phyloP scores from a whole-genome alignment of 2,113 vertebrate genomes.

The Polyodon spathula region DNA sequence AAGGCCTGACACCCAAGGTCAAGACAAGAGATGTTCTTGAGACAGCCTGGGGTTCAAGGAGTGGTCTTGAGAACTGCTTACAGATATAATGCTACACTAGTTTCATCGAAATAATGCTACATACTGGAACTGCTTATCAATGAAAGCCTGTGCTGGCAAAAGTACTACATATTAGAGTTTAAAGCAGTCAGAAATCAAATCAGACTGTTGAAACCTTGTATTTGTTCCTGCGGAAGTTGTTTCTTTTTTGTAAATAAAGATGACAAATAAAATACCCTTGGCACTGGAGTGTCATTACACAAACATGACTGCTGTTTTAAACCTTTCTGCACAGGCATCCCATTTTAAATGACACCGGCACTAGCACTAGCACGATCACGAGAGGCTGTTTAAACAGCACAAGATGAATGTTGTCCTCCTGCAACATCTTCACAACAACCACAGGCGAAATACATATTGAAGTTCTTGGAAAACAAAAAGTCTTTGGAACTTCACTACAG shows the following conservation, averaged over 20 bases:
- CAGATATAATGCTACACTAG: not conserved
- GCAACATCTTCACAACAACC: not conserved
- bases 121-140: no score
- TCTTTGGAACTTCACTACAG: not conserved
- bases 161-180: not conserved
- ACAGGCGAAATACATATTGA: not conserved
- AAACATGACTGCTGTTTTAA: not conserved
- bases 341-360: not conserved
- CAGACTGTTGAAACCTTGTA: no score
- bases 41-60: no score
- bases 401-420: slow-evolving; percentile 2
- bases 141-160: not conserved
- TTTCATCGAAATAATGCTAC: not conserved
- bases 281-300: not conserved
- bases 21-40: no score
- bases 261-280: not conserved
- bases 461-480: slow-evolving; percentile 1
- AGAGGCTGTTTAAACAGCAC: not conserved
- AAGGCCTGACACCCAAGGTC: no score
- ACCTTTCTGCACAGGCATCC: not conserved
- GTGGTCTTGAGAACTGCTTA: no score
- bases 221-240: not conserved
- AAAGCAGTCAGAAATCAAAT: no score
- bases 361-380: slow-evolving; percentile 2
- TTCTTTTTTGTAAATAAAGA: not conserved